Evolutionary conservation across 2,113 vertebrate species (phyloP), one percentile per base, ranked within the genome.

Genomic region (Salvator merianae): DNA sequence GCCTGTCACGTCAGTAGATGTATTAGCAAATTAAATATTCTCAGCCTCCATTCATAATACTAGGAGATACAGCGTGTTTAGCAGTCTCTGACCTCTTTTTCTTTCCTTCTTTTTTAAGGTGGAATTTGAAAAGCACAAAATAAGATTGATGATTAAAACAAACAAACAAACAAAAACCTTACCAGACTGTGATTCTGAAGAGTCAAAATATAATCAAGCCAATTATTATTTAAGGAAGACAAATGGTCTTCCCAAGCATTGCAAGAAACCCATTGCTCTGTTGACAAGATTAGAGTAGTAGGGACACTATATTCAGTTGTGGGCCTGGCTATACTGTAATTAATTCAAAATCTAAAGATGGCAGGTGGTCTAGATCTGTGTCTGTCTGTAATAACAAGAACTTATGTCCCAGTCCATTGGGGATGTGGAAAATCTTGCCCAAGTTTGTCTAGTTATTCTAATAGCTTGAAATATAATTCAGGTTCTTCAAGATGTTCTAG

Each of bases 191-290:
- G 71, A 92, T 95, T 94, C 92, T 91, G 90, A 95, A 74, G 85
- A 94, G 91, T 89, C 92, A 89, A 88, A 86, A 94, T 91, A 89
- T 90, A 90, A 91, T 94, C 87, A 87, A 89, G 79, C 84, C 90
- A 93, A 91, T 95, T 94, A 94, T 89, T 86, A 36, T 90, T 89
- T 94, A 94, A 94, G 0, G 1, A 93, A 94, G 94, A 94, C 83
- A 88, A 87, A 92, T 92, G 80, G 90, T 91, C 78, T 85, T 75
- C 85, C 83, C 34, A 82, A 84, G 86, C 75, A 34, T n/a, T 71
- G 1, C 72, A 80, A 91, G 32, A 38, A 65, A 68, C 73, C 7
- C 1, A n/a, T 65, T 36, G 26, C 71, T 74, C 55, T 63, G 62
- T 36, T 70, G 63, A 47, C 74, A n/a, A 5, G 34, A 63, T 53